phyloP scores from a whole-genome alignment of 2,888 invertebrate species.

The Branchipolynoe longqiensis region DNA sequence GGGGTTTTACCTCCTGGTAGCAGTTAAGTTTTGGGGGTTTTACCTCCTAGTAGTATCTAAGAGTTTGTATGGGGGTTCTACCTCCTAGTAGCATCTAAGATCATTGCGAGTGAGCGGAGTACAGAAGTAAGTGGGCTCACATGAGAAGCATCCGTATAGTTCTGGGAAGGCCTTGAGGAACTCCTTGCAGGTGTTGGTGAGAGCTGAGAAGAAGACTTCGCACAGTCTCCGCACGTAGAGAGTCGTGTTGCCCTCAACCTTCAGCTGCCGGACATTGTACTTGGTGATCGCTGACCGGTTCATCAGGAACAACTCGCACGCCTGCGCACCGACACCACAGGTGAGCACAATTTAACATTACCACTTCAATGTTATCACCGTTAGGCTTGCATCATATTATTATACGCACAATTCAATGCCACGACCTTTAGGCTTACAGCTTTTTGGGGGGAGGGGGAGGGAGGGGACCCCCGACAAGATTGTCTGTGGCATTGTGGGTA shows the following conservation, averaged over 20 bases:
- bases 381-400: no score
- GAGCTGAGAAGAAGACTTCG: conserved; percentile 91
- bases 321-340: conserved; percentile 82
- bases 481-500: no score
- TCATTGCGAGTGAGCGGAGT: background rate
- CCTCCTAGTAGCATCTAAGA: background rate
- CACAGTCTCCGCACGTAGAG: conserved; percentile 91
- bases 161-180: conserved; percentile 91
- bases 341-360: no score
- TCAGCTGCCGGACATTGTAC: conserved; percentile 89
- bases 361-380: no score
- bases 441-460: no score
- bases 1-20: no score
- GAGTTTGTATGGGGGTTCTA: background rate
- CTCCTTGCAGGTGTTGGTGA: conserved; percentile 89
- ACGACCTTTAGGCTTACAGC: no score
- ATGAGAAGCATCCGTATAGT: conserved; percentile 88
- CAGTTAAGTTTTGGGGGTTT: background rate
- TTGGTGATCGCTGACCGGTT: conserved; percentile 91
- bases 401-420: no score
- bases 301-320: conserved; percentile 91
- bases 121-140: conserved; percentile 80
- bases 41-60: background rate
- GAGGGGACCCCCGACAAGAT: no score
- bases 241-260: conserved; percentile 83